These are phyloP conservation scores for Procambarus clarkii DNA, from an alignment of 1,140 invertebrate genomes.

Conservation along the genomic window DNA sequence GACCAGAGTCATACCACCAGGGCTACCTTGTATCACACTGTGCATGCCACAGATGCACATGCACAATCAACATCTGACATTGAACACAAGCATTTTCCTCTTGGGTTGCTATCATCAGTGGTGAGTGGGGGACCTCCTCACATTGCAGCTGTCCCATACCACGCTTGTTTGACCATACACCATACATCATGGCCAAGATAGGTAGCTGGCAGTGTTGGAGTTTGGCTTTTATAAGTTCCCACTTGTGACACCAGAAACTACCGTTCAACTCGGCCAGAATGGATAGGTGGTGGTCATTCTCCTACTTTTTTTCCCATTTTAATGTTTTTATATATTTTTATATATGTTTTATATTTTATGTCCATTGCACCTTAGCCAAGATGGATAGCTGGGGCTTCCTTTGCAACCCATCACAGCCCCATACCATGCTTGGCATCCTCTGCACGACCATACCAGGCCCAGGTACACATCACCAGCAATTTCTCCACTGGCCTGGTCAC, in stretches of 20 bases:
- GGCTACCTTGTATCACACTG: slow-evolving; percentile 51
- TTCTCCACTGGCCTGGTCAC: slow-evolving; percentile 25
- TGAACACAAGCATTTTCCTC: slow-evolving; percentile 50
- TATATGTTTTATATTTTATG: not conserved
- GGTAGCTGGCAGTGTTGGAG: slow-evolving; percentile 39
- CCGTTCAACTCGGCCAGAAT: slow-evolving; percentile 16
- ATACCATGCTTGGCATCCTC: slow-evolving; percentile 36
- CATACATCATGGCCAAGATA: slow-evolving; percentile 37
- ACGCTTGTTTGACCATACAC: slow-evolving; percentile 40
- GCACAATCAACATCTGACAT: slow-evolving; percentile 53
- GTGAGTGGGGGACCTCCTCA: slow-evolving; percentile 34
- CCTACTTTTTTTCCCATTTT: not conserved
- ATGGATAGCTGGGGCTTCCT: slow-evolving; percentile 10
- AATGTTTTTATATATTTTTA: not conserved
- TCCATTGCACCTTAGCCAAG: not conserved
- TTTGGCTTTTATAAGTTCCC: slow-evolving; percentile 29
- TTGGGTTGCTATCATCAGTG: slow-evolving; percentile 37
- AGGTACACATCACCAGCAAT: slow-evolving; percentile 30
- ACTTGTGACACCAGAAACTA: slow-evolving; percentile 36
- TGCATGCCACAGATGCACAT: slow-evolving; percentile 50
- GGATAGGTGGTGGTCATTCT: slow-evolving; percentile 28
- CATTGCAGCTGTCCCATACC: slow-evolving; percentile 50
- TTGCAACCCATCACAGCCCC: slow-evolving; percentile 30
- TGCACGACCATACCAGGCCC: slow-evolving; percentile 42
- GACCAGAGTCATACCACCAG: slow-evolving; percentile 47